Conservation (phyloP, 2,797 vertebrate genomes). For the Avahi laniger region DNA sequence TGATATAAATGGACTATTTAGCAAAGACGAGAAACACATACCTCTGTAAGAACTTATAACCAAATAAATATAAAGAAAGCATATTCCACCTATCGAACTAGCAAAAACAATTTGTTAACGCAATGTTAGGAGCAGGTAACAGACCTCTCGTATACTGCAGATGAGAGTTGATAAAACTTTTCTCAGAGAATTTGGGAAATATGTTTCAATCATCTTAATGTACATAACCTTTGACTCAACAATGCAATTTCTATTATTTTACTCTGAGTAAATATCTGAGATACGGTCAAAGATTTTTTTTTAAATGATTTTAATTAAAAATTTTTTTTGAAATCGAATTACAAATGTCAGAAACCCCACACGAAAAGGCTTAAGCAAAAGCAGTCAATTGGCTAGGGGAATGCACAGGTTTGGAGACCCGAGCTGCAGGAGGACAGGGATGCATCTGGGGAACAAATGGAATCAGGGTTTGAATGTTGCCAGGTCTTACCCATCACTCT, state of each 20-base stretch:
- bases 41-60: background rate
- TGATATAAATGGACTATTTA: background rate
- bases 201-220: background rate
- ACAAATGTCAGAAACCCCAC: background rate
- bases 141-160: background rate
- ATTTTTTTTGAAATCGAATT: background rate
- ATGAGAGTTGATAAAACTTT: background rate
- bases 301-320: rapidly evolving
- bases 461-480: background rate
- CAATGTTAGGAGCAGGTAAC: background rate
- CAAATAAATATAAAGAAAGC: background rate
- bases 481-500: background rate
- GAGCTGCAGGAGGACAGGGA: background rate
- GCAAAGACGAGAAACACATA: background rate
- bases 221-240: background rate
- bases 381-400: background rate
- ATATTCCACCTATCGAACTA: background rate
- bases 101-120: background rate
- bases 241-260: background rate
- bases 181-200: background rate
- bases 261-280: background rate
- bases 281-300: background rate
- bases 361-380: background rate
- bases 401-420: background rate
- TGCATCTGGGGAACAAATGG: rapidly evolving